Conservation (phyloP, 2,888 invertebrate species). For the Apodemia duryi region DNA sequence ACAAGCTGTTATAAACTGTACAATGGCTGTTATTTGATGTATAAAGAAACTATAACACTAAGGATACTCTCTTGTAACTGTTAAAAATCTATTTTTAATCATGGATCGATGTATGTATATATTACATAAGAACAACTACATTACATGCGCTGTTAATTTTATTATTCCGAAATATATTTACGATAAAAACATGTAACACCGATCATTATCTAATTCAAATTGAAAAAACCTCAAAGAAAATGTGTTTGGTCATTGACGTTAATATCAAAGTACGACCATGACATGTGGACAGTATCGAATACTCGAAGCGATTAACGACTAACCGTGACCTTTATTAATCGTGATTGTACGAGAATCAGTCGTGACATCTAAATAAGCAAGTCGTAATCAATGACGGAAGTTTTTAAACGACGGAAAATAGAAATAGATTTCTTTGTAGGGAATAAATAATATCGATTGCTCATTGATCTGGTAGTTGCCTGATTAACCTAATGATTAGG, state of each 20-base stretch:
- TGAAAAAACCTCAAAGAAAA: conserved; percentile 6
- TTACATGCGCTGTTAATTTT: no score
- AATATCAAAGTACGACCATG: conserved; percentile 15
- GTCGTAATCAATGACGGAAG: conserved; percentile 74
- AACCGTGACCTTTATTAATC: conserved; percentile 66
- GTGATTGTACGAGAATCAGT: conserved; percentile 57
- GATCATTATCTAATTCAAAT: conserved; percentile 5
- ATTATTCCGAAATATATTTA: no score
- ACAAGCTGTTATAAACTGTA: no score
- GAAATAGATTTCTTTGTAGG: conserved; percentile 33
- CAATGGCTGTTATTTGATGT: no score
- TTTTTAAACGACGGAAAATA: conserved; percentile 32
- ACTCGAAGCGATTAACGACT: conserved; percentile 12
- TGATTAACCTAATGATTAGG: no score
- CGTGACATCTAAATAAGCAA: conserved; percentile 73
- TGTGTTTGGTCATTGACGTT: conserved; percentile 18
- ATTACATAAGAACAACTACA: no score
- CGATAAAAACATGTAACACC: background rate
- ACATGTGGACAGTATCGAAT: conserved; percentile 18
- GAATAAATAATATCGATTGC: background rate
- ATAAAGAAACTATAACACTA: no score
- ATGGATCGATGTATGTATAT: no score
- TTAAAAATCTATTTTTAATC: no score
- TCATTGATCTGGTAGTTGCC: no score
- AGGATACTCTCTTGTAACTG: no score